Conservation (phyloP, 2,888 invertebrate genomes). For the Catocala sponsa region DNA sequence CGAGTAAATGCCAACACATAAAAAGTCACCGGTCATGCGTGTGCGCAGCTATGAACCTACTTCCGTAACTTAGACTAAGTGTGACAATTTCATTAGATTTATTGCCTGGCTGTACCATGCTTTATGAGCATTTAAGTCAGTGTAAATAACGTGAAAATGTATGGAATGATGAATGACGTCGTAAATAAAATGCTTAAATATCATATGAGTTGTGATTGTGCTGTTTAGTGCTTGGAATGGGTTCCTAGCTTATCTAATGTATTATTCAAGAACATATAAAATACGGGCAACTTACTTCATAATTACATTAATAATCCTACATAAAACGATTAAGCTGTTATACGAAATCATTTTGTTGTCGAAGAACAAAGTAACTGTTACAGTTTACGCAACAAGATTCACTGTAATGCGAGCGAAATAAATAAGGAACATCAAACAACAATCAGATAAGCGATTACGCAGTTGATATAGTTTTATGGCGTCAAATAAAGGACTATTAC, state of each 20-base stretch:
- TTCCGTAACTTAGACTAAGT: conserved; percentile 48
- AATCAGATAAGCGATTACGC: conserved; percentile 58
- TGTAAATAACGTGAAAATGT: conserved; percentile 31
- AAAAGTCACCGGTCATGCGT: conserved; percentile 72
- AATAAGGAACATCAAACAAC: conserved; percentile 46
- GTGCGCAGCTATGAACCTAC: conserved; percentile 40
- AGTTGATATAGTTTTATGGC: conserved; percentile 71
- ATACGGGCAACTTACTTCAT: neutral
- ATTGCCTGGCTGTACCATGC: conserved; percentile 15
- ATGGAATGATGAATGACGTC: conserved; percentile 17
- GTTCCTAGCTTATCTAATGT: neutral
- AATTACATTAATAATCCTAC: no score
- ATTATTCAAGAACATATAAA: neutral
- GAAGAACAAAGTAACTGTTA: no score
- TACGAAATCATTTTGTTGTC: no score
- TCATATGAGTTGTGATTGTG: conserved; percentile 4
- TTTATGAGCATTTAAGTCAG: conserved; percentile 38
- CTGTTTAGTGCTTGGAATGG: neutral
- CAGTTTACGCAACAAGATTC: conserved; percentile 2
- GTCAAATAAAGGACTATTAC: conserved; percentile 73
- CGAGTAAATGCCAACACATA: conserved; percentile 79
- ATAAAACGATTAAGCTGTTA: no score
- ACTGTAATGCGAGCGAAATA: neutral
- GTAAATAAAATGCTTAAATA: conserved; percentile 32
- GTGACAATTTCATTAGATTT: conserved; percentile 34